Percentiles rank a stretch among this genome's conserved stretches.
Evolutionary conservation across 2,888 invertebrate species (phyloP).

Genomic region (Plusia festucae): DNA sequence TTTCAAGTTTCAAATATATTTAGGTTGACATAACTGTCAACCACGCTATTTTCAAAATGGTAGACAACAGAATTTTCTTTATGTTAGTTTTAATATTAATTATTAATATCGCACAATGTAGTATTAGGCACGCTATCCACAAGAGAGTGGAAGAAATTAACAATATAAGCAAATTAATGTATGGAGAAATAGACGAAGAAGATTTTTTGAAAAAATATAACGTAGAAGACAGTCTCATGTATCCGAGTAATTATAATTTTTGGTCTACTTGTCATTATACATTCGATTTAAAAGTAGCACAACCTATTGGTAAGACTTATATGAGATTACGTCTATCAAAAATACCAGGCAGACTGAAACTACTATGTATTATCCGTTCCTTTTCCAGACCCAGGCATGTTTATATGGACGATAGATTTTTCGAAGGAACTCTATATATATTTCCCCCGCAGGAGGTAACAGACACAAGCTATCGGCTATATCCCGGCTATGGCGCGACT

Average conservation of each 20-base stretch:
- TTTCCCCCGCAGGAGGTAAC: constrained; percentile 57
- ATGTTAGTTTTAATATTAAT: constrained; percentile 26
- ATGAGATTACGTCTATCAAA: too few species aligned
- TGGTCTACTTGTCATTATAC: neutral
- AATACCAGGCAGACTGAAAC: too few species aligned
- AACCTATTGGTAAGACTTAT: too few species aligned
- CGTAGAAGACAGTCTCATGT: constrained; percentile 30
- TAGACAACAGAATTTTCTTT: constrained; percentile 8
- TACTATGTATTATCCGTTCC: too few species aligned
- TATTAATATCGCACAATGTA: constrained; percentile 20
- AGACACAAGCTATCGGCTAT: constrained; percentile 53
- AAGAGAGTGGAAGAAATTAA: constrained; percentile 27
- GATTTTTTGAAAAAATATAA: constrained; percentile 6
- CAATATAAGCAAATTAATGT: constrained; percentile 31
- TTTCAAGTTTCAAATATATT: neutral
- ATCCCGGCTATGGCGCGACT: constrained; percentile 81
- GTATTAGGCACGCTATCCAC: constrained; percentile 12
- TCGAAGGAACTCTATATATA: too few species aligned
- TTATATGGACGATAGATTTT: too few species aligned
- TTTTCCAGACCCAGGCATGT: too few species aligned
- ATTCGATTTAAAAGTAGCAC: too few species aligned
- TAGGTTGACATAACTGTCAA: constrained; percentile 13
- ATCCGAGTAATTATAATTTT: constrained; percentile 48
- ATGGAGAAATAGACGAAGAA: constrained; percentile 20
- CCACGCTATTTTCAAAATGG: constrained; percentile 37